These are phyloP conservation scores for Beris morrisii DNA, from an alignment of 2,888 invertebrate species.

Conservation along the genomic window DNA sequence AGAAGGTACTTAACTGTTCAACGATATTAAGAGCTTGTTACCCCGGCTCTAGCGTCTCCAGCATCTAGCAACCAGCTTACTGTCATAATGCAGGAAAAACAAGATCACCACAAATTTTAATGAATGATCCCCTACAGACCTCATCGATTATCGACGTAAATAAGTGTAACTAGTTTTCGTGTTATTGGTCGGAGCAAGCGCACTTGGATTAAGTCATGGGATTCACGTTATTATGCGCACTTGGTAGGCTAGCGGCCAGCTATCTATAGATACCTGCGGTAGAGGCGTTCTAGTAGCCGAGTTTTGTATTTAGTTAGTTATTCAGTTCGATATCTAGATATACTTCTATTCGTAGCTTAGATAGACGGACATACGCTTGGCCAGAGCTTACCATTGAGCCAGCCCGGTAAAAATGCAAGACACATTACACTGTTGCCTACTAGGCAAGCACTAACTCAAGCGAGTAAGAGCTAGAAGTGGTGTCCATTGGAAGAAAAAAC, in stretches of 20 bases:
- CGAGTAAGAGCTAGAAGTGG: too few species aligned
- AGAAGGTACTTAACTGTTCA: too few species aligned
- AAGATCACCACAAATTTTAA: conserved; percentile 28
- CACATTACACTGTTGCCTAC: too few species aligned
- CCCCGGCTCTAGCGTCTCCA: too few species aligned
- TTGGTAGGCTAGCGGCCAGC: neutral
- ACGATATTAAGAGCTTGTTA: too few species aligned
- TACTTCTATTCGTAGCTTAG: too few species aligned
- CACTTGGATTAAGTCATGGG: conserved; percentile 27
- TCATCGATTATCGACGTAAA: conserved; percentile 27
- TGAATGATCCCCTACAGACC: conserved; percentile 33
- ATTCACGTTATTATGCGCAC: conserved; percentile 2
- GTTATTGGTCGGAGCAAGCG: conserved; percentile 5
- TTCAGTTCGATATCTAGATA: neutral
- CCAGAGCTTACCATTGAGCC: too few species aligned
- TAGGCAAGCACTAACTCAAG: too few species aligned
- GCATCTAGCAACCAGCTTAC: too few species aligned
- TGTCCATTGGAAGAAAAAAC: conserved; percentile 13
- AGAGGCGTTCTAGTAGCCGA: conserved; percentile 15
- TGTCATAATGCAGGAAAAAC: conserved; percentile 20
- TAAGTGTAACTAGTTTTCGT: conserved; percentile 22
- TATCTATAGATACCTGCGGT: neutral
- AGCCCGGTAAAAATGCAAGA: too few species aligned
- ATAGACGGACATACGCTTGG: too few species aligned
- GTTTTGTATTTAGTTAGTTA: conserved; percentile 13